phyloP scores from a whole-genome alignment of 1,140 invertebrate species.

The Drosophila ogumai region DNA sequence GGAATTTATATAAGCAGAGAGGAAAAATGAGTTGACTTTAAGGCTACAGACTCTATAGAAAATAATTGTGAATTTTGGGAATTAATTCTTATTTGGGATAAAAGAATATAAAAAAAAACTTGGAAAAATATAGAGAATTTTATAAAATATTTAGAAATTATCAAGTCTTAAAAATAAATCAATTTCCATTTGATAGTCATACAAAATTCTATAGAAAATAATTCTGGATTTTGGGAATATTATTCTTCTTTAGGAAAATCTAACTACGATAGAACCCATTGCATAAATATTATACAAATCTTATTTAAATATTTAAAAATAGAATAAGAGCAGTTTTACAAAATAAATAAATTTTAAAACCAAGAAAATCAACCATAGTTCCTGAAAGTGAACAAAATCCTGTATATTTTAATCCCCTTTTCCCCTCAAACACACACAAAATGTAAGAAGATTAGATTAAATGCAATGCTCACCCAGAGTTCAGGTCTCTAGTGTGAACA shows the following conservation, averaged over 20 bases:
- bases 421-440: neutral
- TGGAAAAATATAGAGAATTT: too few relatives aligned
- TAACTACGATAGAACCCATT: too few relatives aligned
- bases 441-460: slow-evolving; percentile 70
- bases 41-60: neutral
- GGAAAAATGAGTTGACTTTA: neutral
- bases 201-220: neutral
- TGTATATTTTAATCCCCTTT: neutral
- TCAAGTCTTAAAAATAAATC: too few relatives aligned
- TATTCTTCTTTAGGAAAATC: neutral
- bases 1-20: slow-evolving; percentile 2
- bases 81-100: neutral
- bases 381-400: too few relatives aligned
- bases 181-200: too few relatives aligned
- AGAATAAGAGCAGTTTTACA: too few relatives aligned
- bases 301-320: too few relatives aligned
- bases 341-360: neutral
- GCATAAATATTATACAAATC: too few relatives aligned
- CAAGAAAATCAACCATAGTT: neutral
- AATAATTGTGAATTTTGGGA: neutral
- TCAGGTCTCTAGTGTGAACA: slow-evolving; percentile 73
- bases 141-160: too few relatives aligned
- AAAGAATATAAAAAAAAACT: too few relatives aligned
- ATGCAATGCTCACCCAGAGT: slow-evolving; percentile 55
- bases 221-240: neutral